Conservation (phyloP, 1,140 invertebrate species). For the Drosophila nasuta region DNA sequence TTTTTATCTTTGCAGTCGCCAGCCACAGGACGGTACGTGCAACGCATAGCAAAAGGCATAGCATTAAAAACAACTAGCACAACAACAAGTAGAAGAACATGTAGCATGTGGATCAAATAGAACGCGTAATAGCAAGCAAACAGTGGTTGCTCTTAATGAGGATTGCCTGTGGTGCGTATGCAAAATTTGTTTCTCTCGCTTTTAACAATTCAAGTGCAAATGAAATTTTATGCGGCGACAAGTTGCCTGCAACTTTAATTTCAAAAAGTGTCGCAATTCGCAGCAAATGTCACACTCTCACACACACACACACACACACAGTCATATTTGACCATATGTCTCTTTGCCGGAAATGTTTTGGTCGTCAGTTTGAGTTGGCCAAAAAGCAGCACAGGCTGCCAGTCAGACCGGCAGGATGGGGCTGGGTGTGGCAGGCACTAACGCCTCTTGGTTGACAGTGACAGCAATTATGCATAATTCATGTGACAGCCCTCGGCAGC, state of each 20-base stretch:
- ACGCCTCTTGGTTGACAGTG: constrained; percentile 43
- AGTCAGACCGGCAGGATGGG: neutral
- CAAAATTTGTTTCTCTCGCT: constrained; percentile 30
- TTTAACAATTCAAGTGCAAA: constrained; percentile 9
- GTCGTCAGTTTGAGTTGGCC: constrained; percentile 15
- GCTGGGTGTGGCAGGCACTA: constrained; percentile 4
- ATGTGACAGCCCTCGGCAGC: constrained; percentile 44
- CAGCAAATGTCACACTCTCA: constrained; percentile 14
- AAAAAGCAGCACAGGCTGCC: constrained; percentile 9
- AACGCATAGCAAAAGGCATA: constrained; percentile 19
- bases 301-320: constrained; percentile 11
- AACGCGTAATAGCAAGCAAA: neutral
- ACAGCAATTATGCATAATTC: constrained; percentile 79
- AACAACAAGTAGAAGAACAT: constrained; percentile 31
- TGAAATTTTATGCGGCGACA: constrained; percentile 49
- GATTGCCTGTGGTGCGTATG: constrained; percentile 45
- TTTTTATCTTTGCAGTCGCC: constrained; percentile 53
- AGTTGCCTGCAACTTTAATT: constrained; percentile 44
- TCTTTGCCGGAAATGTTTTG: constrained; percentile 33
- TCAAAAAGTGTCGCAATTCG: constrained; percentile 40
- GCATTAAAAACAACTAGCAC: neutral
- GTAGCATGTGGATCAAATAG: constrained; percentile 22
- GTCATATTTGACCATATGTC: constrained; percentile 2
- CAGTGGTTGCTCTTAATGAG: constrained; percentile 6
- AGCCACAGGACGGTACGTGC: constrained; percentile 19